phyloP scores from a whole-genome alignment of 2,888 invertebrate genomes.

The Rambutsinella grinnellia region DNA sequence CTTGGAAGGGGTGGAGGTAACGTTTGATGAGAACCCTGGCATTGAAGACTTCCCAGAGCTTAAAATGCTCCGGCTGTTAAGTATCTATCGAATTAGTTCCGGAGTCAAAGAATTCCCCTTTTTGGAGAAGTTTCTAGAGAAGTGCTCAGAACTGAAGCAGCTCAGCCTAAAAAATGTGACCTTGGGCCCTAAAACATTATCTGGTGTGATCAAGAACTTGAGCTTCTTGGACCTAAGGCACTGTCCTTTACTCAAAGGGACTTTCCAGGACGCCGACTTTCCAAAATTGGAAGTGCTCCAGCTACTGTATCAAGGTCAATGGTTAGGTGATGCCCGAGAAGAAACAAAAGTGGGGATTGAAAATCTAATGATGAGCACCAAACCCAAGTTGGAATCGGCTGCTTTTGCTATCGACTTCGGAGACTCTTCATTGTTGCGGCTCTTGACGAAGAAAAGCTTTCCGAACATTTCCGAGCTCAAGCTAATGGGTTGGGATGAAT shows the following conservation, averaged over 20 bases:
- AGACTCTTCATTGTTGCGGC: too few relatives aligned
- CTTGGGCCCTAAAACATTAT: background rate
- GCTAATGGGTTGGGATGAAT: background rate
- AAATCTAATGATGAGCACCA: background rate
- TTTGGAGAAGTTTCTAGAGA: slow-evolving; percentile 5
- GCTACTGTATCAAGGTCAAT: too few relatives aligned
- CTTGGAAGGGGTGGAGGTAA: too few relatives aligned
- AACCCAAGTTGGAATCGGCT: background rate
- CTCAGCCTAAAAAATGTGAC: background rate
- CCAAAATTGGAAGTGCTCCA: background rate
- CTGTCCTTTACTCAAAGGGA: background rate
- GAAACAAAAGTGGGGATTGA: background rate
- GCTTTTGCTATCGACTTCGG: background rate
- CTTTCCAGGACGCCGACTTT: background rate
- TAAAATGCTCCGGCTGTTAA: too few relatives aligned
- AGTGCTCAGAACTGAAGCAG: slow-evolving; percentile 1
- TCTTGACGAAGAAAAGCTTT: background rate
- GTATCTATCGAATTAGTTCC: too few relatives aligned
- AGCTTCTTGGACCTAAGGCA: background rate
- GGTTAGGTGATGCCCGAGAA: too few relatives aligned
- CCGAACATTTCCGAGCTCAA: background rate
- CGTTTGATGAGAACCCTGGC: too few relatives aligned
- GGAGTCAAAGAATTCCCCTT: too few relatives aligned
- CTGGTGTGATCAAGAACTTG: background rate
- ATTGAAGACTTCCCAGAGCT: too few relatives aligned